Evolutionary conservation across 1,140 invertebrate species (phyloP).

Genomic region (Aphelinus certus): DNA sequence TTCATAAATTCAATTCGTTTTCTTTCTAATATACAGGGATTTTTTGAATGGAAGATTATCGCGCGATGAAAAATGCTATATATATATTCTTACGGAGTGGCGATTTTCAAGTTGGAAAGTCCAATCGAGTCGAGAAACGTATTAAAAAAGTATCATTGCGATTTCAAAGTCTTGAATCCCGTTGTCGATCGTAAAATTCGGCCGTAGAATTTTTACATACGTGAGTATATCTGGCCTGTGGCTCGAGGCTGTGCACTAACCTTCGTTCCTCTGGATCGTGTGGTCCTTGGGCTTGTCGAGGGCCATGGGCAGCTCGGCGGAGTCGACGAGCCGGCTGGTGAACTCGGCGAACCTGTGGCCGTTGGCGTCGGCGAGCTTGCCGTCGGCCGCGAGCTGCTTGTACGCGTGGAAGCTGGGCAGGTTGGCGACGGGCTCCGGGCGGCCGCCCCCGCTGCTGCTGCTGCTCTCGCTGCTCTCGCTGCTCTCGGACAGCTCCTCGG

Average conservation of each 20-base stretch:
- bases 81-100: too few relatives aligned
- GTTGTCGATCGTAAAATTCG: too few relatives aligned
- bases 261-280: slow-evolving; percentile 15
- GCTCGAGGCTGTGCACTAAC: slow-evolving; percentile 2
- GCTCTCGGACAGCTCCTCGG: slow-evolving; percentile 60
- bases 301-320: slow-evolving; percentile 35
- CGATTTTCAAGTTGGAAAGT: too few relatives aligned
- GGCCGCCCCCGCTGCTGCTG: slow-evolving; percentile 51
- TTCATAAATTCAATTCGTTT: too few relatives aligned
- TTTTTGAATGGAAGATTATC: too few relatives aligned
- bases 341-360: slow-evolving; percentile 5
- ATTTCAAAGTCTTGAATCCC: too few relatives aligned
- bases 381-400: not conserved
- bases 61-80: too few relatives aligned
- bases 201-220: too few relatives aligned
- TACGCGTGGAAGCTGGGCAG: slow-evolving; percentile 9
- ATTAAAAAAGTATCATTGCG: too few relatives aligned
- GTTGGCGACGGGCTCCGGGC: slow-evolving; percentile 36
- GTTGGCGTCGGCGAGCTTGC: not conserved
- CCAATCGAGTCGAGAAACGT: too few relatives aligned
- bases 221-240: not conserved
- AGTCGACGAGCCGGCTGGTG: not conserved
- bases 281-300: slow-evolving; percentile 53
- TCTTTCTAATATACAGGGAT: too few relatives aligned
- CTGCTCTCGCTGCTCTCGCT: slow-evolving; percentile 50